phyloP scores from a whole-genome alignment of 2,113 vertebrate species.

The Cheirogaleus medius region DNA sequence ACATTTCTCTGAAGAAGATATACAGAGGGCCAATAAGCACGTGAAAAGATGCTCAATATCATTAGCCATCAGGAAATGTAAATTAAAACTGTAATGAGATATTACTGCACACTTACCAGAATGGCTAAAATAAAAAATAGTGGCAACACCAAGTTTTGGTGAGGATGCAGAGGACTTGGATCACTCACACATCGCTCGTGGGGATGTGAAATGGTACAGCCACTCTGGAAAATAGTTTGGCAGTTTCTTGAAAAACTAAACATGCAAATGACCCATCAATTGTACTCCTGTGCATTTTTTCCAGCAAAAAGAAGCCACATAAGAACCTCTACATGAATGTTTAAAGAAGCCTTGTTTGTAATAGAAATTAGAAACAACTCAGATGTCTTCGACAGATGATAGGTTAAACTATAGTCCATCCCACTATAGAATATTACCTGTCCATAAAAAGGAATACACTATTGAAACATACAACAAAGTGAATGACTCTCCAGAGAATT shows the following conservation, averaged over 20 bases:
- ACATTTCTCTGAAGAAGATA: neutral
- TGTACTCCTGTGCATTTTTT: neutral
- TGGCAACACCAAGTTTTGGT: neutral
- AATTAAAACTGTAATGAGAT: neutral
- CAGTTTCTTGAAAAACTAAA: neutral
- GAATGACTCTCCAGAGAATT: no score
- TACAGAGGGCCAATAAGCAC: neutral
- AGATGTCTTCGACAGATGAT: neutral
- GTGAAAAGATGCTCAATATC: no score
- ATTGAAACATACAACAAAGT: neutral
- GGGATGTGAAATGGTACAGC: no score
- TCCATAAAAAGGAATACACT: neutral
- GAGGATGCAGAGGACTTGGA: neutral
- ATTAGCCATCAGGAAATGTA: neutral
- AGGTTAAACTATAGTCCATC: neutral
- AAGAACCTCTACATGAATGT: neutral
- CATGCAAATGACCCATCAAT: neutral
- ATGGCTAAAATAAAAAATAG: neutral
- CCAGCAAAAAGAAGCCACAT: neutral
- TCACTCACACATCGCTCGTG: neutral
- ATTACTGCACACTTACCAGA: neutral
- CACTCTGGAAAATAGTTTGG: no score
- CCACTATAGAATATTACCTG: neutral
- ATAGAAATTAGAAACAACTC: neutral
- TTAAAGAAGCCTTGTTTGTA: neutral